Evolutionary conservation across 2,797 vertebrate genomes (phyloP).

Genomic region (Chelonia mydas): DNA sequence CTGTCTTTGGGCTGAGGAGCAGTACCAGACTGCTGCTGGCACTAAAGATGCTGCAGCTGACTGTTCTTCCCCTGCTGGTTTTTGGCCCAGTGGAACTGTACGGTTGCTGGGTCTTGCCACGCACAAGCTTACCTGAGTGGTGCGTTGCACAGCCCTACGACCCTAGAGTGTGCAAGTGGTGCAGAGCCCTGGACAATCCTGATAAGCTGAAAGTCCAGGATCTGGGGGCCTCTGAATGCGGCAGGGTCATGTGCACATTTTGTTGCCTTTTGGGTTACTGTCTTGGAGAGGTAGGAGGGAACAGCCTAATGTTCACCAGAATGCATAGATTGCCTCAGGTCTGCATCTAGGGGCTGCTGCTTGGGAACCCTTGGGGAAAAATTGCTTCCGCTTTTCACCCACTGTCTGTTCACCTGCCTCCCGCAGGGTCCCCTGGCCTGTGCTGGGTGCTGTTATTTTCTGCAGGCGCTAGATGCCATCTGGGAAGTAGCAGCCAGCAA

Average conservation of each 20-base stretch:
- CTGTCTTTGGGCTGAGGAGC: not conserved
- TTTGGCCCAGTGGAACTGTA: too few relatives aligned
- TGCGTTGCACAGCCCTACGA: too few relatives aligned
- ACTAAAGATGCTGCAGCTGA: not conserved
- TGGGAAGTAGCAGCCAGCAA: too few relatives aligned
- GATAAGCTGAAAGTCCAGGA: not conserved
- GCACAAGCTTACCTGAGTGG: too few relatives aligned
- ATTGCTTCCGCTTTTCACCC: not conserved
- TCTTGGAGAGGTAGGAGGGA: too few relatives aligned
- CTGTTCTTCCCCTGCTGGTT: too few relatives aligned
- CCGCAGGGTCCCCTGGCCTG: too few relatives aligned
- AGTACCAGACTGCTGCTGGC: not conserved
- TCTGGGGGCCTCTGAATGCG: not conserved
- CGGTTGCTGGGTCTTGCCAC: too few relatives aligned
- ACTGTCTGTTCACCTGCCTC: too few relatives aligned
- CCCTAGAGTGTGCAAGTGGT: not conserved
- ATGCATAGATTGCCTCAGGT: not conserved
- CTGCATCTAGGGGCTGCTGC: rapidly evolving
- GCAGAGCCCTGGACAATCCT: not conserved
- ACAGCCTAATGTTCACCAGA: not conserved
- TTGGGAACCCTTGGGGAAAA: not conserved
- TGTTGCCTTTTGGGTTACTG: not conserved
- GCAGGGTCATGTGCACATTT: not conserved
- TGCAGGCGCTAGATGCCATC: too few relatives aligned
- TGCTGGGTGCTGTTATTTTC: not conserved